Evolutionary conservation across 2,888 invertebrate genomes (phyloP).

Genomic region (Troglohyphantes excavatus): DNA sequence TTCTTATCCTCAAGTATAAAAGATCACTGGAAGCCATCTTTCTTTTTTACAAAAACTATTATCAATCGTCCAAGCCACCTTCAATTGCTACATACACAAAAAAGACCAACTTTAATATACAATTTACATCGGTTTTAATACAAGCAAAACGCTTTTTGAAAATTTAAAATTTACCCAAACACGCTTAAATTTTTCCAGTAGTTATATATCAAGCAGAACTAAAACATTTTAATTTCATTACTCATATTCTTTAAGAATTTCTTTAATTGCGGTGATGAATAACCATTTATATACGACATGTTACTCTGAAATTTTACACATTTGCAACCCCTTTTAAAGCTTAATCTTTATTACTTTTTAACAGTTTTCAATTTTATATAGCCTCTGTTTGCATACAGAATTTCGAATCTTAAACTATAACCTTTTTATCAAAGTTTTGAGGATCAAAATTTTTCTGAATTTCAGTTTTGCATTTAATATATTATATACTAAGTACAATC

Average conservation of each 20-base stretch:
- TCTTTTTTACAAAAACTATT: conserved; percentile 36
- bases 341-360: conserved; percentile 18
- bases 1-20: not conserved
- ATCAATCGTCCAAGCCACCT: conserved; percentile 52
- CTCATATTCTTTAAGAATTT: not conserved
- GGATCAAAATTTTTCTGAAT: not conserved
- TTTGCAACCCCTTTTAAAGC: conserved; percentile 7
- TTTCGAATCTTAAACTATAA: not conserved
- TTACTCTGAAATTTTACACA: conserved; percentile 27
- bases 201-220: not conserved
- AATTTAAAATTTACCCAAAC: conserved; percentile 34
- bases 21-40: not conserved
- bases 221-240: not conserved
- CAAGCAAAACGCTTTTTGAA: conserved; percentile 31
- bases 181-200: not conserved
- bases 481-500: too few relatives aligned
- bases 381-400: not conserved
- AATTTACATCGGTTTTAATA: conserved; percentile 61
- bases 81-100: conserved; percentile 19
- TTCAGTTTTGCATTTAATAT: too few relatives aligned
- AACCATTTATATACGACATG: conserved; percentile 11
- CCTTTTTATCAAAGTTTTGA: not conserved
- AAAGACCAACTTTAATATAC: conserved; percentile 72
- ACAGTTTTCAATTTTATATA: not conserved
- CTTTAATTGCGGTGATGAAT: conserved; percentile 12